A percentile compares a stretch with the other conserved stretches of the same genome.
These are phyloP conservation scores for Drosophila guanche DNA, from an alignment of 1,140 invertebrate species.

Conservation along the genomic window DNA sequence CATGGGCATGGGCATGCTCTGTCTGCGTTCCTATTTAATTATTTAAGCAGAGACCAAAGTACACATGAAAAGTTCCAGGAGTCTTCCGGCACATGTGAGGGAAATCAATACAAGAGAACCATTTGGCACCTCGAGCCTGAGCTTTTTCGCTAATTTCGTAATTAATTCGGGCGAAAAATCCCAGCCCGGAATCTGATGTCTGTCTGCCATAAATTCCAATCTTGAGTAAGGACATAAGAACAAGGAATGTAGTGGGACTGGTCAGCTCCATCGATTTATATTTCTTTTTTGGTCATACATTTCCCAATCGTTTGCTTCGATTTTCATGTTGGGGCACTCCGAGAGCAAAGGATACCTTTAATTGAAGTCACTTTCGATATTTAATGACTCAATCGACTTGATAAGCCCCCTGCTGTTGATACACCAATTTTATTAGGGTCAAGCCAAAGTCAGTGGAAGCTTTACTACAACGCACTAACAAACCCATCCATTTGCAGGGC, in stretches of 20 bases:
- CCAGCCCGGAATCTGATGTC: conserved; percentile 13
- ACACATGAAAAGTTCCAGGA: conserved; percentile 6
- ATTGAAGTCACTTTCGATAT: conserved; percentile 24
- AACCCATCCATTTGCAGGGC: conserved; percentile 77
- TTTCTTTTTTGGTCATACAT: conserved; percentile 27
- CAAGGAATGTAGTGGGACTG: conserved; percentile 4
- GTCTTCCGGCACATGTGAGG: conserved; percentile 7
- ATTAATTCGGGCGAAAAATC: conserved; percentile 58
- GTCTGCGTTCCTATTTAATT: conserved; percentile 56
- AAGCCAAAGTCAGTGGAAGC: conserved; percentile 14
- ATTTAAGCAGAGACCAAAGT: conserved; percentile 57
- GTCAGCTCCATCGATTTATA: conserved; percentile 49
- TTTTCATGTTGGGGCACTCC: conserved; percentile 1
- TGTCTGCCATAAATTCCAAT: conserved; percentile 31
- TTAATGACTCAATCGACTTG: conserved; percentile 32
- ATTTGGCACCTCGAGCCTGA: conserved; percentile 4
- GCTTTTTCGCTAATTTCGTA: conserved; percentile 42
- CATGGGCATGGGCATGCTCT: conserved; percentile 5
- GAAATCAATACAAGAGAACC: conserved; percentile 33
- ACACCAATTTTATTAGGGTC: conserved; percentile 46
- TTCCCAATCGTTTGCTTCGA: conserved; percentile 37
- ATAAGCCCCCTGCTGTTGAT: conserved; percentile 23
- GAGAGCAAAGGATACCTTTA: conserved; percentile 6
- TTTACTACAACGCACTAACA: conserved; percentile 13
- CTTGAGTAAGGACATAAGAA: conserved; percentile 26